Evolutionary conservation across 2,888 invertebrate genomes (phyloP), one percentile per base, ranked within the genome.

Genomic region (Nasonovia ribisnigri): DNA sequence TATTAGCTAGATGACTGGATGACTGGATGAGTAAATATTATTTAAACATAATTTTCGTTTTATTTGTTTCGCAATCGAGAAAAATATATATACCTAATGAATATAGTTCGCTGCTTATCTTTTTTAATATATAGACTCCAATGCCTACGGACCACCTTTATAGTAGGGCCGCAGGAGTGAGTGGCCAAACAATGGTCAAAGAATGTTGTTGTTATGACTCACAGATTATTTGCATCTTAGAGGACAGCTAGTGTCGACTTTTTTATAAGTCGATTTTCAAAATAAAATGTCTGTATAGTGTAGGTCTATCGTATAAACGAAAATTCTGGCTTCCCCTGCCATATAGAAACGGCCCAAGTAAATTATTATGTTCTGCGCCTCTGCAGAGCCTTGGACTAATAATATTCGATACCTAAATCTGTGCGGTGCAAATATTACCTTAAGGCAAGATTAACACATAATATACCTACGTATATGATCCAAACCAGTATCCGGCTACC

Each of bases 401-500:
- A 54, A 84, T 84, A 29, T 42, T 42, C 84, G 29, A 54, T 84
- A 77, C n/a, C 57, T 54, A 57, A 89, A 89, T 29, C 36, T 13
- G 11, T 3, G 29, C 11, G 24, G 48, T 77, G 48, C 48, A 24
- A 90, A 51, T 77, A 77, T 77, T 77, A 48, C 67, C 48, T 91
- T 84, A 54, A 91, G 43, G 91, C 84, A 54, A 42, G 1, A 91
- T 91, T 91, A 43, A 42, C 57, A 57, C 84, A 91, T 60, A 77
- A 36, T 77, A 77, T 84, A 91, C 26, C 29, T 51, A 77, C 51
- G n/a, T 86, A 42, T 86, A 42, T 86, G 57, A 46, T 86, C 26
- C 5, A 60, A 92, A 92, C 87, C 86, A 87, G 87, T 92, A 92
- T 87, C 60, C 36, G 26, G 43, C 86, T 60, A 92, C 86, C 4